A percentile compares a stretch with the other conserved stretches of the same genome.
Conservation (phyloP, 2,113 vertebrate species). For the Gymnocephalus cernua region DNA sequence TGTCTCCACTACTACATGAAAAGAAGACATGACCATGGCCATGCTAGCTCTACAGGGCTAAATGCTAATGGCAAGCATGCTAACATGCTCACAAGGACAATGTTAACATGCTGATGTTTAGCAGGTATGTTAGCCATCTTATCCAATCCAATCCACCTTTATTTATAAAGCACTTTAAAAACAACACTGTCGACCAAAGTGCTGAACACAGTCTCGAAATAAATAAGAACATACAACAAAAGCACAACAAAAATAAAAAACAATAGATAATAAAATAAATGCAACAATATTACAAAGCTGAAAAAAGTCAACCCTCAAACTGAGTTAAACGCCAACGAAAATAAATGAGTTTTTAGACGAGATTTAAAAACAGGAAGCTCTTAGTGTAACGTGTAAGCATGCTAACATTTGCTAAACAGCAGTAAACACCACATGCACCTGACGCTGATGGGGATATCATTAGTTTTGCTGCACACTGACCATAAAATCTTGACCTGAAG, state of each 20-base stretch:
- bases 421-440: not conserved
- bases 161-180: no score
- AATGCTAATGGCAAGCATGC: not conserved
- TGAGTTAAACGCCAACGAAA: no score
- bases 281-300: no score
- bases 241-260: no score
- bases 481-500: not conserved
- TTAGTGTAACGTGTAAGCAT: not conserved
- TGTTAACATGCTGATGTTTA: not conserved
- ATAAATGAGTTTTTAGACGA: no score
- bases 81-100: not conserved
- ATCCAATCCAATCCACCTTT: no score
- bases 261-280: no score
- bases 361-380: no score
- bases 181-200: no score
- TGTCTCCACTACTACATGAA: conserved; percentile 2
- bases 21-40: not conserved
- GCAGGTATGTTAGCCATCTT: not conserved
- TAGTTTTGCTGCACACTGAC: not conserved
- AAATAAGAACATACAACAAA: no score
- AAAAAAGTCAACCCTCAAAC: no score
- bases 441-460: not conserved
- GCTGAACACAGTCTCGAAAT: no score
- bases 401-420: not conserved
- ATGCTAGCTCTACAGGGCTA: not conserved